Percentiles rank a stretch among this genome's conserved stretches.
Conservation (phyloP, 2,888 invertebrate species). For the Hofmannophila pseudospretella region DNA sequence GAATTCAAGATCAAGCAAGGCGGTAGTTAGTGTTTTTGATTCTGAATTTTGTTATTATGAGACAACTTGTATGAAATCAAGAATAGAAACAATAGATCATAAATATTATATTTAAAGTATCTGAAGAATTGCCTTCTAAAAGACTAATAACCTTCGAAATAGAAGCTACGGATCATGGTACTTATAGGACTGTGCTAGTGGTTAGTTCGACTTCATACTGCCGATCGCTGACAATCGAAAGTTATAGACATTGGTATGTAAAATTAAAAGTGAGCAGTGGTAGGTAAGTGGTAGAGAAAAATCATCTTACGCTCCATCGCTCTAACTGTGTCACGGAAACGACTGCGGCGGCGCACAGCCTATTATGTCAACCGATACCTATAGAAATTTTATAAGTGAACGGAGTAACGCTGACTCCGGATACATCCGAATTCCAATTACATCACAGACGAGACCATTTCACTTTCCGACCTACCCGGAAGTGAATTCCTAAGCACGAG, state of each 20-base stretch:
- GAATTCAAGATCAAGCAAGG: too few species aligned
- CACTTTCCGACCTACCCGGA: slow-evolving; percentile 78
- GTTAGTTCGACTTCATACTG: too few species aligned
- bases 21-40: too few species aligned
- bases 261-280: slow-evolving; percentile 26
- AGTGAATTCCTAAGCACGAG: slow-evolving; percentile 76
- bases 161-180: too few species aligned
- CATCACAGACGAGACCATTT: slow-evolving; percentile 77
- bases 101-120: too few species aligned
- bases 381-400: slow-evolving; percentile 72
- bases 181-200: too few species aligned
- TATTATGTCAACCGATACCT: slow-evolving; percentile 71
- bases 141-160: too few species aligned
- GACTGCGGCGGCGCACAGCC: slow-evolving; percentile 38
- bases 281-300: slow-evolving; percentile 28
- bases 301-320: slow-evolving; percentile 50
- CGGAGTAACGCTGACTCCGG: slow-evolving; percentile 73
- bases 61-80: too few species aligned
- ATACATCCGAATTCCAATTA: slow-evolving; percentile 78
- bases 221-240: too few species aligned
- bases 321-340: slow-evolving; percentile 47
- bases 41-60: too few species aligned
- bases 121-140: too few species aligned
- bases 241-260: slow-evolving; percentile 21
- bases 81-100: too few species aligned